A percentile compares a stretch with the other conserved stretches of the same genome.
Conservation (phyloP, 1,140 invertebrate genomes). For the Drosophila kikkawai region DNA sequence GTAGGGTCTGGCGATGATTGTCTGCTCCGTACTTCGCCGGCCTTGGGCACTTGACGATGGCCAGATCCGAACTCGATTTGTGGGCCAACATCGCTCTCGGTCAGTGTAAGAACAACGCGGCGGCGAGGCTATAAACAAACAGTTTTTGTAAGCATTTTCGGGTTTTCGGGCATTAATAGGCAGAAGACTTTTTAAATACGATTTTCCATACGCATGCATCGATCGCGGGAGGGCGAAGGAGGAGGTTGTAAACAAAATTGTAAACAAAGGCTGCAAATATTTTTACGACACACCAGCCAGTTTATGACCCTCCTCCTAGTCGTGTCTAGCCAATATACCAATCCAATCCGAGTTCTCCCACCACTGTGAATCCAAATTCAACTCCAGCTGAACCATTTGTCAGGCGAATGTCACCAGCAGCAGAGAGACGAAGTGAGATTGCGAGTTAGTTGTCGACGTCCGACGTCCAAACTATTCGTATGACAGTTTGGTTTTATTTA, state of each 20-base stretch:
- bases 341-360: neutral
- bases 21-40: constrained; percentile 2
- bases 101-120: constrained; percentile 40
- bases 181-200: constrained; percentile 63
- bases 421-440: constrained; percentile 44
- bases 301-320: constrained; percentile 48
- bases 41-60: constrained; percentile 40
- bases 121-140: constrained; percentile 49
- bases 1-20: constrained; percentile 37
- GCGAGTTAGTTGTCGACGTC: constrained; percentile 51
- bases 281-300: constrained; percentile 63
- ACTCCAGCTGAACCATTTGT: constrained; percentile 42
- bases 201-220: constrained; percentile 46
- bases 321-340: constrained; percentile 37
- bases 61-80: constrained; percentile 48
- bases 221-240: constrained; percentile 12
- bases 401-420: constrained; percentile 45
- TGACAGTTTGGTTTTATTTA: constrained; percentile 58
- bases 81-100: constrained; percentile 17
- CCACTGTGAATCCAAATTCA: constrained; percentile 3
- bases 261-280: constrained; percentile 73
- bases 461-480: constrained; percentile 46
- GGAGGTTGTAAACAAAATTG: constrained; percentile 66
- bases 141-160: constrained; percentile 55
- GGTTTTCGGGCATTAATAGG: constrained; percentile 32